These are phyloP conservation scores for Eupithecia centaureata DNA, from an alignment of 2,888 invertebrate genomes.

Conservation along the genomic window DNA sequence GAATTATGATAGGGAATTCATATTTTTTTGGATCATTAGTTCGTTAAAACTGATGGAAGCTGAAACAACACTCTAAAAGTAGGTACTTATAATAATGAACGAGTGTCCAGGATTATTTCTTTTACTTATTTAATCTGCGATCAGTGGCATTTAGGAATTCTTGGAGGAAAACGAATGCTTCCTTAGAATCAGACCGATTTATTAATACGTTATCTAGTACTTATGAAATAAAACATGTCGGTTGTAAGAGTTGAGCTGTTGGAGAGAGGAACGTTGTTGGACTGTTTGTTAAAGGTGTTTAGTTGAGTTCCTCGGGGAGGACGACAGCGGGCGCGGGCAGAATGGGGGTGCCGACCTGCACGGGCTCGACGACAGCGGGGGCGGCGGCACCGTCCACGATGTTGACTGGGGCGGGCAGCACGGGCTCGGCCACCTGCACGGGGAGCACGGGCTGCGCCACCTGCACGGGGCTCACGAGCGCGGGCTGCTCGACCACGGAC, in stretches of 20 bases:
- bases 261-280: neutral
- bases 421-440: constrained; percentile 39
- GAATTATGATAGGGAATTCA: too few species aligned
- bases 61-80: too few species aligned
- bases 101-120: too few species aligned
- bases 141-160: neutral
- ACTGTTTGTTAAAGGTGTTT: neutral
- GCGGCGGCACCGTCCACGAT: constrained; percentile 35
- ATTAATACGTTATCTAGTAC: too few species aligned
- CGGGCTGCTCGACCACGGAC: constrained; percentile 13
- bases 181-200: neutral
- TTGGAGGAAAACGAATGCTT: neutral
- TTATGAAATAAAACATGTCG: neutral
- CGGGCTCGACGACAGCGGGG: constrained; percentile 28
- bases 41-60: neutral
- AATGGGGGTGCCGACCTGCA: constrained; percentile 32
- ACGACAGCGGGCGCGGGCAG: constrained; percentile 36
- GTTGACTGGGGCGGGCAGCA: constrained; percentile 13
- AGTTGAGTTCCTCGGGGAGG: constrained; percentile 31
- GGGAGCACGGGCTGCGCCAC: constrained; percentile 30
- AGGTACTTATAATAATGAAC: too few species aligned
- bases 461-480: constrained; percentile 35
- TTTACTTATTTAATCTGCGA: too few species aligned
- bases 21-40: too few species aligned
- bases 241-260: neutral